phyloP scores from a whole-genome alignment of 1,140 invertebrate genomes.

The Drosophila chauvacae region DNA sequence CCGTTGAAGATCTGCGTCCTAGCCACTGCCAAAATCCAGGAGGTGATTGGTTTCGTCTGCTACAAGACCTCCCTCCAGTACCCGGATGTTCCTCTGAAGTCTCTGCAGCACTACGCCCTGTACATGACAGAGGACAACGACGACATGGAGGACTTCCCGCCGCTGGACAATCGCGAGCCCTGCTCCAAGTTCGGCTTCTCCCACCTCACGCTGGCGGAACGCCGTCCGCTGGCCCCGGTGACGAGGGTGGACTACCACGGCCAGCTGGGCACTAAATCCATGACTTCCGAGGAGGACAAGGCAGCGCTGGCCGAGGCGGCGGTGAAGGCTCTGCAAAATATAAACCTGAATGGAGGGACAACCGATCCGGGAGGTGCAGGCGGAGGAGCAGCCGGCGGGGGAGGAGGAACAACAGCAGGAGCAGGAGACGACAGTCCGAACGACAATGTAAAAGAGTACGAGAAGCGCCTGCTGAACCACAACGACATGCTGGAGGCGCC shows the following conservation, averaged over 20 bases:
- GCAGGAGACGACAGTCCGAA: constrained; percentile 46
- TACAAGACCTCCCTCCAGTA: constrained; percentile 90
- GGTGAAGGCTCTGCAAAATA: constrained; percentile 57
- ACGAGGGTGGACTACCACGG: constrained; percentile 85
- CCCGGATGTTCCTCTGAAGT: constrained; percentile 86
- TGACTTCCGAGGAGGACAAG: constrained; percentile 80
- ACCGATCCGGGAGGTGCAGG: constrained; percentile 46
- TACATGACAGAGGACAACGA: constrained; percentile 98
- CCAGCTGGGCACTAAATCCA: constrained; percentile 74
- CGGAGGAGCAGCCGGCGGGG: constrained; percentile 8
- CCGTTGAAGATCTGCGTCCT: constrained; percentile 93
- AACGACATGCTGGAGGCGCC: constrained; percentile 92
- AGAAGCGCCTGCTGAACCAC: constrained; percentile 88
- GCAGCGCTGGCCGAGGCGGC: constrained; percentile 61
- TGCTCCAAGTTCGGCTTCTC: constrained; percentile 97
- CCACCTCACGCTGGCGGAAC: constrained; percentile 93
- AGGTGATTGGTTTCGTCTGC: constrained; percentile 97
- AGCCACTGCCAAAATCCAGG: constrained; percentile 93
- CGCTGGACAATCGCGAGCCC: constrained; percentile 93
- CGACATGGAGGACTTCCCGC: constrained; percentile 97
- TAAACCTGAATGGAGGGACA: constrained; percentile 58
- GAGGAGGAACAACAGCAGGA: constrained; percentile 5
- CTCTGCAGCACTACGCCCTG: constrained; percentile 90
- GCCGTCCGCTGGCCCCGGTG: constrained; percentile 71
- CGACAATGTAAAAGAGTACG: constrained; percentile 71